phyloP scores from a whole-genome alignment of 2,888 invertebrate genomes.

The Drosophila borealis region DNA sequence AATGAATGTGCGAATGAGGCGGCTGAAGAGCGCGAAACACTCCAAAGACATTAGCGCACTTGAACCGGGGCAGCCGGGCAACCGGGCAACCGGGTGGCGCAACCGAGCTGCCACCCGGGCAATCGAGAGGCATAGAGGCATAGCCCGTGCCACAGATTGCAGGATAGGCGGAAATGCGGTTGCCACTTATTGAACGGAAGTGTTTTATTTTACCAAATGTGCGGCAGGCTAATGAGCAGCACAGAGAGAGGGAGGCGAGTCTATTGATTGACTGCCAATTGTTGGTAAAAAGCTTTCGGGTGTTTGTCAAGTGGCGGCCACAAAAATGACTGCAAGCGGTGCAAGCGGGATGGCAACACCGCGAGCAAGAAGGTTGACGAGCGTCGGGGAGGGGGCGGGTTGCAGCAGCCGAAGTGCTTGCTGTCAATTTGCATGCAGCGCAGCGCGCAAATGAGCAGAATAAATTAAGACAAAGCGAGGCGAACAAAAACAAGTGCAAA shows the following conservation, averaged over 20 bases:
- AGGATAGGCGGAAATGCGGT: conserved; percentile 70
- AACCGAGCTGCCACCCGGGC: neutral
- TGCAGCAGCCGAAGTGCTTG: conserved; percentile 1
- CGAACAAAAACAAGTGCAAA: conserved; percentile 11
- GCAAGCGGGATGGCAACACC: conserved; percentile 28
- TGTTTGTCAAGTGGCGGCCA: conserved; percentile 71
- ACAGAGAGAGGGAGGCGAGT: conserved; percentile 1
- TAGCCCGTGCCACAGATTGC: conserved; percentile 24
- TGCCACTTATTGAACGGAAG: conserved; percentile 74
- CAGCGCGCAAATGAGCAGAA: conserved; percentile 68
- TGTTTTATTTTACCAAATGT: conserved; percentile 67
- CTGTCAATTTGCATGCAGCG: conserved; percentile 57
- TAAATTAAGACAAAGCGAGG: conserved; percentile 63
- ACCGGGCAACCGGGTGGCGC: conserved; percentile 3
- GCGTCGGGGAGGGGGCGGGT: neutral
- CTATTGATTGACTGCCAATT: conserved; percentile 64
- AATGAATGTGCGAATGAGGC: conserved; percentile 27
- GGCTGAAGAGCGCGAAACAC: conserved; percentile 78
- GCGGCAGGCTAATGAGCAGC: conserved; percentile 65
- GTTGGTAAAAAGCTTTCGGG: conserved; percentile 70
- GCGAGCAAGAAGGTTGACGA: neutral
- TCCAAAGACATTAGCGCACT: conserved; percentile 83
- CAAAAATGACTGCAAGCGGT: conserved; percentile 15
- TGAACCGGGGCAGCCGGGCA: conserved; percentile 42
- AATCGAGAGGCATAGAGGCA: neutral